Evolutionary conservation across 2,888 invertebrate genomes (phyloP), one percentile per base, ranked within the genome.

Genomic region (Dryococelus australis): DNA sequence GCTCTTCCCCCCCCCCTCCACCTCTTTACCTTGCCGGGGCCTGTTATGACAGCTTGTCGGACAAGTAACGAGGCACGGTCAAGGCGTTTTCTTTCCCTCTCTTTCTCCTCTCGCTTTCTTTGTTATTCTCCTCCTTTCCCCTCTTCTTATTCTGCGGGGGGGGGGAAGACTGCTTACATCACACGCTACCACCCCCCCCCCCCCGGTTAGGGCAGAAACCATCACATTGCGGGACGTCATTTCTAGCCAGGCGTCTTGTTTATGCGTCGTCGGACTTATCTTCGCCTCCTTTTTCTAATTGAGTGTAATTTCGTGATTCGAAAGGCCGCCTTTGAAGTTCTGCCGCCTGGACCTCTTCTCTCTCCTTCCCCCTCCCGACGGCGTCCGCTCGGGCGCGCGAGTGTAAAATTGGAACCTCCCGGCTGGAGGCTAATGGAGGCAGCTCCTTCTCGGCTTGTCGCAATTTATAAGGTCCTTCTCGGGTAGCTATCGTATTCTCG

Each of bases 31-130:
- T 85, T 85, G 81, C 85, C 47, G 80, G 80, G 35, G 86, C 47
- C 86, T 86, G 86, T 65, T 80, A 80, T 65, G 79, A 86, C 43
- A 80, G 43, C 43, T 65, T 86, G 27, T 86, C 79, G 26, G 43
- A 65, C 79, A 86, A 43, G 78, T 80, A 28, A 86, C 78, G 86
- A 86, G 86, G 43, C 43, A 84, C 53, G 85, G 85, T 83, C 86
- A 80, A 51, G 80, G 16, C 79, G 26, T 78, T 13, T 79, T 85
- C 43, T 86, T 47, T 6, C 65, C 8, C n/a, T 65, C 20, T 20
- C 65, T 28, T 65, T 35, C 65, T 51, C 65, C 65, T n/a, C 65
- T 65, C 51, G 51, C 51, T 26, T 51, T 51, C 53, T 47, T 43
- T 43, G 27, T 26, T 16, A 12, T 35, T 86, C 47, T 86, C 79